Conservation (phyloP, 2,797 vertebrate species). For the Pseudochirops cupreus region DNA sequence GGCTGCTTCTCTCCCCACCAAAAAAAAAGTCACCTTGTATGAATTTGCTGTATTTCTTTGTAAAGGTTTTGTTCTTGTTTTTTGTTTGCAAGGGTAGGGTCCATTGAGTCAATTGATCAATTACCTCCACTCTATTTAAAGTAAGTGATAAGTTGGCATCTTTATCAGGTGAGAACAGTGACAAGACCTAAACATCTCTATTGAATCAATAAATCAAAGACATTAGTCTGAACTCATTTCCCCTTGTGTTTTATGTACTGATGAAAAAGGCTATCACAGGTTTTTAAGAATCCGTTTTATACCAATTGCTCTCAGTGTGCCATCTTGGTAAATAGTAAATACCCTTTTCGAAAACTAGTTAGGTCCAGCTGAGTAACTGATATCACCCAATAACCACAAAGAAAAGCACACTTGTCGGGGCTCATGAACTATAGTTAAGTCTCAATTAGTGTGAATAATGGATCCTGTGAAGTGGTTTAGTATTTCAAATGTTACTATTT, state of each 20-base stretch:
- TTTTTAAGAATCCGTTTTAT: neutral
- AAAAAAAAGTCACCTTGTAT: neutral
- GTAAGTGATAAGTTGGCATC: neutral
- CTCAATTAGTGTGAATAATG: neutral
- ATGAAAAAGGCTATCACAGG: neutral
- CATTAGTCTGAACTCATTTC: neutral
- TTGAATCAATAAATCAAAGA: neutral
- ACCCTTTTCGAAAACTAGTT: neutral
- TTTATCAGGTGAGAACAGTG: neutral
- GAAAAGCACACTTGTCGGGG: neutral
- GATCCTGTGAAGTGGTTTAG: neutral
- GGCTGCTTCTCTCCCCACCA: neutral
- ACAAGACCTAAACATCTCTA: neutral
- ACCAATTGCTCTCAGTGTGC: neutral
- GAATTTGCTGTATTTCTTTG: neutral
- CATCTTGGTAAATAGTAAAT: neutral
- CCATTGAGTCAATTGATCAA: neutral
- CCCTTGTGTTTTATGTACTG: neutral
- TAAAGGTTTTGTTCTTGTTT: neutral
- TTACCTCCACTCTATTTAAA: neutral
- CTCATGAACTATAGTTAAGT: neutral
- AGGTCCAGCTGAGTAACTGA: neutral
- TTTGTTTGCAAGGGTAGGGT: neutral
- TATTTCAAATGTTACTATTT: neutral
- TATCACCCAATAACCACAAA: neutral